A percentile compares a stretch with the other conserved stretches of the same genome.
Conservation (phyloP, 2,113 vertebrate species). For the Gracilinanus agilis region DNA sequence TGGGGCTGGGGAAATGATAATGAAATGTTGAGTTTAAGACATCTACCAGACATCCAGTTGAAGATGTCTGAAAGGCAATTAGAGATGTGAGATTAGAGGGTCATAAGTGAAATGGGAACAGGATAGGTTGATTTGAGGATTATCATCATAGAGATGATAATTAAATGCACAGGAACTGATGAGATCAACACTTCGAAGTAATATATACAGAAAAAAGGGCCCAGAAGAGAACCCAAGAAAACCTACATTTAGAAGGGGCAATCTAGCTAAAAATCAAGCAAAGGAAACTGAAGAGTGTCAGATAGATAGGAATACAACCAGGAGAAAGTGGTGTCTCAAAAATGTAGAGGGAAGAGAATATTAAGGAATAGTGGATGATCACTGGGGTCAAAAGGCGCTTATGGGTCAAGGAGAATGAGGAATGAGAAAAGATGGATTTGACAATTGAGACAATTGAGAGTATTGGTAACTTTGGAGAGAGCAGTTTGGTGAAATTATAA, state of each 20-base stretch:
- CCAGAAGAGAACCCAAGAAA: background rate
- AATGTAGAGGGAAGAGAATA: background rate
- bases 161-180: background rate
- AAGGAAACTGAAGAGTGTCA: background rate
- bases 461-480: background rate
- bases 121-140: background rate
- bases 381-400: background rate
- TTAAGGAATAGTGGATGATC: background rate
- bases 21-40: background rate
- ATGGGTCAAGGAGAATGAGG: background rate
- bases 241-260: background rate
- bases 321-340: background rate
- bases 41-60: background rate
- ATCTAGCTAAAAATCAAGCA: background rate
- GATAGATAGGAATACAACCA: background rate
- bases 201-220: background rate
- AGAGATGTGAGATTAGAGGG: background rate
- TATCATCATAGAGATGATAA: background rate
- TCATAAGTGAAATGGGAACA: background rate
- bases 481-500: background rate
- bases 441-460: background rate
- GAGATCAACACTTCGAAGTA: background rate
- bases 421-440: background rate
- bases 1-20: background rate
- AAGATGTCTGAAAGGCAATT: background rate